Evolutionary conservation across 1,140 invertebrate genomes (phyloP).

Genomic region (Melipona quadrifasciata): DNA sequence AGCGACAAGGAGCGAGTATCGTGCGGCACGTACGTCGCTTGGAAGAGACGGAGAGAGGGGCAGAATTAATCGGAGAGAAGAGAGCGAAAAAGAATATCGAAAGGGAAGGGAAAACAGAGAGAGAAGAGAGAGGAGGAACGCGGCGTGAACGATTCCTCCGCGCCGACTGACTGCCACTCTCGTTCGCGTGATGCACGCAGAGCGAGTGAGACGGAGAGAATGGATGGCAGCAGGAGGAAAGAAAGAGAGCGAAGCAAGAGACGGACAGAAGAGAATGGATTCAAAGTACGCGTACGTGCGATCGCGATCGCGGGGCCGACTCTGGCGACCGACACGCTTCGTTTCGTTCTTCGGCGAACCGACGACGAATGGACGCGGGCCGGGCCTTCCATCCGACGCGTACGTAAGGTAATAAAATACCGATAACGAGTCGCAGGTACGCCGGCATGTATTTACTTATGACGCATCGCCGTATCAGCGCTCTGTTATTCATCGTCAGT

Average conservation of each 20-base stretch:
- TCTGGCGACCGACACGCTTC: constrained; percentile 28
- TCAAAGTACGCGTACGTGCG: constrained; percentile 19
- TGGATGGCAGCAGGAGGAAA: constrained; percentile 47
- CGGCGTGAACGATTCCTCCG: constrained; percentile 58
- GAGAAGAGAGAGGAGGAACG: constrained; percentile 25
- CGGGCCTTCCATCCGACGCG: constrained; percentile 35
- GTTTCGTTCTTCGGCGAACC: constrained; percentile 1
- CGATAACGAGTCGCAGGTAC: constrained; percentile 71
- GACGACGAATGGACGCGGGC: not conserved
- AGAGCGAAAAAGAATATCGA: not conserved
- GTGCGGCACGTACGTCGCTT: constrained; percentile 10
- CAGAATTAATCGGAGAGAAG: constrained; percentile 42
- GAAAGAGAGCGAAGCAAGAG: constrained; percentile 49
- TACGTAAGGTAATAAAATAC: too few species aligned
- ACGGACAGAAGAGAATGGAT: constrained; percentile 54
- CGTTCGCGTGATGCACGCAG: constrained; percentile 61
- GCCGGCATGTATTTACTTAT: constrained; percentile 49
- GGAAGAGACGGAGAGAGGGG: constrained; percentile 25
- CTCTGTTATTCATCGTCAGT: constrained; percentile 53
- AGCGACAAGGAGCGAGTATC: not conserved
- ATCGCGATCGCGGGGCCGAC: constrained; percentile 41
- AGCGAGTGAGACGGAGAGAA: constrained; percentile 65
- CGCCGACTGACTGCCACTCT: constrained; percentile 57
- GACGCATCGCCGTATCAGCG: constrained; percentile 59
- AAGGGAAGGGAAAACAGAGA: not conserved